Percentiles rank a stretch among this genome's conserved stretches.
These are phyloP conservation scores for Borostomias antarcticus DNA, from an alignment of 2,797 vertebrate genomes.

Conservation along the genomic window DNA sequence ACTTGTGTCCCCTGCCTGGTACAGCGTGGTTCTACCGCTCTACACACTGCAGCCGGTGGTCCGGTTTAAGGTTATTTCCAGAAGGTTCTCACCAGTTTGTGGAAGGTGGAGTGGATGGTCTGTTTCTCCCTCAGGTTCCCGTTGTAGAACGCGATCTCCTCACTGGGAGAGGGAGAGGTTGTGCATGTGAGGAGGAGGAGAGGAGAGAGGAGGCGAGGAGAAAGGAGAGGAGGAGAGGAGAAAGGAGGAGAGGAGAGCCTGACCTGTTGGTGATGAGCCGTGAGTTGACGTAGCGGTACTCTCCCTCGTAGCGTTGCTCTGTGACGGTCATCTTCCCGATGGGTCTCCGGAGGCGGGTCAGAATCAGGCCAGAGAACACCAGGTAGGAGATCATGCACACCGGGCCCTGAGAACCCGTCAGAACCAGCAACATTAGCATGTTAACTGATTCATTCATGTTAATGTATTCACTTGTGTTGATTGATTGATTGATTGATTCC, in stretches of 20 bases:
- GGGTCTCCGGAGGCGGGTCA: slow-evolving; percentile 84
- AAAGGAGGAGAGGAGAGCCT: not conserved
- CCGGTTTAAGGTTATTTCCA: not conserved
- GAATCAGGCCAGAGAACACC: slow-evolving; percentile 82
- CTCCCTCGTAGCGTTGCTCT: slow-evolving; percentile 87
- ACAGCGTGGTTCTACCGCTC: too few species aligned
- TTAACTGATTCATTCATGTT: too few species aligned
- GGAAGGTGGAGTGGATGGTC: slow-evolving; percentile 80
- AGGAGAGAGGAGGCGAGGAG: too few species aligned
- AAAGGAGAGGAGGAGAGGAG: not conserved
- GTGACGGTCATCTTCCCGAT: slow-evolving; percentile 86
- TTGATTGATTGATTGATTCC: too few species aligned
- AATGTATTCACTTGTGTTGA: too few species aligned
- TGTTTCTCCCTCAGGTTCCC: slow-evolving; percentile 83
- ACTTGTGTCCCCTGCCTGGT: too few species aligned
- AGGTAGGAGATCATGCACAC: slow-evolving; percentile 84
- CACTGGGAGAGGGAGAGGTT: too few species aligned
- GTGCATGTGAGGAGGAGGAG: not conserved
- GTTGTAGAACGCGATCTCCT: slow-evolving; percentile 86
- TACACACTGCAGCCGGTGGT: not conserved
- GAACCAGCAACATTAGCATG: not conserved
- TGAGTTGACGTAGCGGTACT: slow-evolving; percentile 87
- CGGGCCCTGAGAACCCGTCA: slow-evolving; percentile 74
- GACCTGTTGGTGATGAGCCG: slow-evolving; percentile 88
- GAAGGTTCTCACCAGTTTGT: slow-evolving; percentile 75